Conservation (phyloP, 2,888 invertebrate species). For the Drosophila borealis region DNA sequence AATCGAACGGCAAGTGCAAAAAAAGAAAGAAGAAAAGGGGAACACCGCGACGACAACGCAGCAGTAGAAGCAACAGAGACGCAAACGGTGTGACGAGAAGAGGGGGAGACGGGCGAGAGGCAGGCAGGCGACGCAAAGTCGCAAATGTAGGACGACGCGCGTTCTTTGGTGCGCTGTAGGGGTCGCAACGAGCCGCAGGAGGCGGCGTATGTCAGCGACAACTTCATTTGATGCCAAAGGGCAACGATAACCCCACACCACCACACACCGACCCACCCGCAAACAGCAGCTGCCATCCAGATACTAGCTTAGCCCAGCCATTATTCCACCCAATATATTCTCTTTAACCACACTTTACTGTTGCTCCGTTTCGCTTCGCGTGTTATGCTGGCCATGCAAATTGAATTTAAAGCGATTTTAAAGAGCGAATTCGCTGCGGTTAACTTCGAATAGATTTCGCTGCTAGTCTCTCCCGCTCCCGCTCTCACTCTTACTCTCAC, state of each 20-base stretch:
- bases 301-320: conserved; percentile 18
- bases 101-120: background rate
- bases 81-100: conserved; percentile 6
- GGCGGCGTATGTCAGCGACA: conserved; percentile 65
- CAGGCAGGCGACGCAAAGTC: conserved; percentile 23
- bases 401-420: conserved; percentile 52
- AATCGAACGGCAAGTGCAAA: conserved; percentile 70
- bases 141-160: conserved; percentile 54
- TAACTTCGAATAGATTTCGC: conserved; percentile 17
- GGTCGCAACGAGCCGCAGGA: conserved; percentile 59
- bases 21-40: conserved; percentile 5
- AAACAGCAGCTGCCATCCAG: background rate
- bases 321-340: background rate
- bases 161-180: conserved; percentile 27
- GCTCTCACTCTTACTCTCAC: background rate
- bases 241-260: background rate
- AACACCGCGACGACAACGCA: conserved; percentile 9
- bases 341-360: background rate
- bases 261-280: background rate
- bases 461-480: conserved; percentile 1
- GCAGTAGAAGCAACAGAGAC: conserved; percentile 3
- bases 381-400: conserved; percentile 47
- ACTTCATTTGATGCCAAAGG: conserved; percentile 62
- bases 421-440: conserved; percentile 28
- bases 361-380: conserved; percentile 44